A percentile compares a stretch with the other conserved stretches of the same genome.
Conservation (phyloP, 2,113 vertebrate species). For the Caranx melampygus region DNA sequence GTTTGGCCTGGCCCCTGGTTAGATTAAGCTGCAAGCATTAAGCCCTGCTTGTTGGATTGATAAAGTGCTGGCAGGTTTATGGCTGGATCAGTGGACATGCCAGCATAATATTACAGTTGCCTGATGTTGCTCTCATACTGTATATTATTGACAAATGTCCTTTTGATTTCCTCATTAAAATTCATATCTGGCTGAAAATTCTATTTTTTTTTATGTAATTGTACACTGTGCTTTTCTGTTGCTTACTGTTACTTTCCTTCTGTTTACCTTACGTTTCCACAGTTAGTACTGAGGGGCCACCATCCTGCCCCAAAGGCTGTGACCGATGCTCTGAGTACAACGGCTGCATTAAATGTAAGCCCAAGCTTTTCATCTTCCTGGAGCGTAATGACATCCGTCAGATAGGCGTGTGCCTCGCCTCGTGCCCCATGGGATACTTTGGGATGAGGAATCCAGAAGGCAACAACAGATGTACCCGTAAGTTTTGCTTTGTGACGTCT, state of each 20-base stretch:
- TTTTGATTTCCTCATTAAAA: conserved; percentile 43
- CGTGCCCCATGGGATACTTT: conserved; percentile 95
- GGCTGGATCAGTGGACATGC: conserved; percentile 8
- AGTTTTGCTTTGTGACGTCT: conserved; percentile 75
- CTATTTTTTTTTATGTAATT: not conserved
- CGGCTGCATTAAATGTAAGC: conserved; percentile 95
- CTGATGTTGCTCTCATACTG: conserved; percentile 34
- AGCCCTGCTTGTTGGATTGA: conserved; percentile 43
- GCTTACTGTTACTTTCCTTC: conserved; percentile 16
- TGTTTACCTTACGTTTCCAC: conserved; percentile 61
- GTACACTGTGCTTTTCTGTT: conserved; percentile 12
- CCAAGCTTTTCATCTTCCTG: conserved; percentile 97
- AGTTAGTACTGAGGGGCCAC: conserved; percentile 93
- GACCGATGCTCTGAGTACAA: conserved; percentile 97
- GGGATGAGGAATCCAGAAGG: conserved; percentile 96
- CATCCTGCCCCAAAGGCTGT: conserved; percentile 94
- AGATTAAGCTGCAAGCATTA: conserved; percentile 59
- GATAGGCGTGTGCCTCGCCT: conserved; percentile 93
- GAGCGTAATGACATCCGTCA: conserved; percentile 97
- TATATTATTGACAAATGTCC: conserved; percentile 29
- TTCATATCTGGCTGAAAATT: conserved; percentile 46
- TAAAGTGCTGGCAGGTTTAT: conserved; percentile 59
- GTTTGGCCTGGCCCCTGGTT: conserved; percentile 55
- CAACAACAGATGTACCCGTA: conserved; percentile 99
- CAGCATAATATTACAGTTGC: conserved; percentile 45